These are phyloP conservation scores for Ptilorrhoa leucosticta DNA, from an alignment of 2,113 vertebrate species.

Conservation along the genomic window DNA sequence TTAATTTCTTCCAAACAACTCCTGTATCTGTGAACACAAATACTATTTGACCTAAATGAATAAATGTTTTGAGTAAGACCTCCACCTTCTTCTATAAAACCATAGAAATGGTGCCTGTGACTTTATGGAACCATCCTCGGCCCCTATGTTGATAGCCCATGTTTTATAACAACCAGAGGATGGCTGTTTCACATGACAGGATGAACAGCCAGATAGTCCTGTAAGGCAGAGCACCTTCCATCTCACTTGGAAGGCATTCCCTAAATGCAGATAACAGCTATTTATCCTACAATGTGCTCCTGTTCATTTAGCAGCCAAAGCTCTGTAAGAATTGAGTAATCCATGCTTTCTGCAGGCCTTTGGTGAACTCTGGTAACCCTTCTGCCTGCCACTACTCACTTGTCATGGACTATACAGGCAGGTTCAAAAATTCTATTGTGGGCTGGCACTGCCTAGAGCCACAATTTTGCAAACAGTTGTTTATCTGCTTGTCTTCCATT, in stretches of 20 bases:
- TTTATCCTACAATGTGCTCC: not conserved
- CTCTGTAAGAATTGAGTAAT: conserved; percentile 2
- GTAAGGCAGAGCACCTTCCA: conserved; percentile 1
- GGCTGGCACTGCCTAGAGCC: conserved; percentile 13
- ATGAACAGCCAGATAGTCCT: not conserved
- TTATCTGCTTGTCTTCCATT: conserved; percentile 4
- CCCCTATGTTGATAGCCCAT: not conserved
- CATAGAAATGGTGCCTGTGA: not conserved
- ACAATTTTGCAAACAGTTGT: conserved; percentile 32
- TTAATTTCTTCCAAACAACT: not conserved
- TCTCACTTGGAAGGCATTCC: conserved; percentile 20
- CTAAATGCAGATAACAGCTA: conserved; percentile 24
- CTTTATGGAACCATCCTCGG: not conserved
- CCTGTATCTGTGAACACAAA: not conserved
- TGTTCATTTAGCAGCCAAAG: not conserved
- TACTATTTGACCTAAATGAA: not conserved
- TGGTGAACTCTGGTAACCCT: conserved; percentile 40
- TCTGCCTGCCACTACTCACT: not conserved
- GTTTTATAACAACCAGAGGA: not conserved
- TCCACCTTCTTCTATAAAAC: not conserved
- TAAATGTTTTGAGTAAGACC: not conserved
- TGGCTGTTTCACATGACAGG: not conserved
- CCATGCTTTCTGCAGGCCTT: not conserved
- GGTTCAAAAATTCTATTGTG: not conserved
- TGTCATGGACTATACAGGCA: not conserved